Base-by-base conservation (phyloP, 2,797 vertebrate genomes). In the Uromys caudimaculatus region DNA sequence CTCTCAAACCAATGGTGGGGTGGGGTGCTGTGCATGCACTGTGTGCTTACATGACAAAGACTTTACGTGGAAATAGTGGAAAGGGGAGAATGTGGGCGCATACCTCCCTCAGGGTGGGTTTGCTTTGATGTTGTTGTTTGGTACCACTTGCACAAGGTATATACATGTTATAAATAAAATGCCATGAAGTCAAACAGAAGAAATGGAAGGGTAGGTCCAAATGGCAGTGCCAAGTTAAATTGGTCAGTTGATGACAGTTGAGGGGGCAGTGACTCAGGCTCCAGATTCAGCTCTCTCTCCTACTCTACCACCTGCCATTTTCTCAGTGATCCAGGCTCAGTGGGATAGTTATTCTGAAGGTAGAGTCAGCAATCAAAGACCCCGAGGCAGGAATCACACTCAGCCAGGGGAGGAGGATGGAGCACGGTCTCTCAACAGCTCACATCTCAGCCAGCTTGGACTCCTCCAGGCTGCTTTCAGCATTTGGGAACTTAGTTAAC, bases 1-100 rank as follows among this genome's bases (percentile, higher is more conserved):
- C 93, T 96, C 90, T 95, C 96, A 82, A 96, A 77, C 96, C 91
- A 94, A 50, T 1, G 27, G 82, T 78, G 47, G 29, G 75, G 78
- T 47, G 44, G 44, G 44, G 27, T 47, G 27, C 13, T 50, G 75
- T 29, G 82, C 10, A 27, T 12, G 13, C 38, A 24, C 71, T 78
- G 81, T 88, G 19, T 17, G 1, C 71, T 23, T 77, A n/a, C 52
- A n/a, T 0, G 11, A 77, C 62, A 92, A 92, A 92, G 87, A 50
- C 64, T 78, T n/a, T n/a, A n/a, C n/a, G n/a, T n/a, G 83, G 89
- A 94, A 94, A 77, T 87, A 77, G 90, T 11, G 19, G 69, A 81
- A 93, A 90, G 71, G 16, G n/a, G 35, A 2, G 0, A 82, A 44
- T 58, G 79, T 93, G 50, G 64, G 90, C 44, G 64, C 1, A 0